Evolutionary conservation across 2,797 vertebrate genomes (phyloP).

Genomic region (Epinephelus malabaricus): DNA sequence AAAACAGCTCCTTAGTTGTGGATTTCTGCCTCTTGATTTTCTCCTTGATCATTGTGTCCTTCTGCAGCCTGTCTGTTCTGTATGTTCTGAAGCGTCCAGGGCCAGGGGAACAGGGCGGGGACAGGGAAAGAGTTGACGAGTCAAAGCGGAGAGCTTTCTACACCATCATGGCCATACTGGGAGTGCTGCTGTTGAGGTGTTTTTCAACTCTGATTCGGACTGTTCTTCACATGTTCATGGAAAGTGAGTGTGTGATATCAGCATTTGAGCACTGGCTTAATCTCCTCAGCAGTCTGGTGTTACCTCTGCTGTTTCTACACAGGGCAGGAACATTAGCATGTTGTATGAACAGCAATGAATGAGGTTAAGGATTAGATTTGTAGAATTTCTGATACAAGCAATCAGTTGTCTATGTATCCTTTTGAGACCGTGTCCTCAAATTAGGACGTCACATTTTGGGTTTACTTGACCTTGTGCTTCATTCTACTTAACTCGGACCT

Average conservation of each 20-base stretch:
- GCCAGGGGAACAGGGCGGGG: conserved; percentile 25
- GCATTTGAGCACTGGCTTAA: too few species aligned
- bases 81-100: conserved; percentile 33
- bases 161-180: conserved; percentile 32
- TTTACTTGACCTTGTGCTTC: too few species aligned
- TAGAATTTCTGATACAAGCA: too few species aligned
- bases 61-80: conserved; percentile 55
- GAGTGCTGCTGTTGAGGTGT: neutral
- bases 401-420: too few species aligned
- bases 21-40: accelerated
- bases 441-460: too few species aligned
- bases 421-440: too few species aligned
- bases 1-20: accelerated
- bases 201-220: accelerated
- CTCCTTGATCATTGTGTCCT: neutral
- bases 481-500: too few species aligned
- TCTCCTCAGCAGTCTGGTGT: too few species aligned
- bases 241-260: neutral
- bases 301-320: too few species aligned
- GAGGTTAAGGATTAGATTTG: too few species aligned
- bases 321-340: too few species aligned
- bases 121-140: neutral
- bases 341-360: too few species aligned
- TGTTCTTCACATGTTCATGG: accelerated
- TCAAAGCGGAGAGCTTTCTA: conserved; percentile 39